These are phyloP conservation scores for Epistrophe eligans DNA, from an alignment of 2,888 invertebrate genomes.

Conservation along the genomic window DNA sequence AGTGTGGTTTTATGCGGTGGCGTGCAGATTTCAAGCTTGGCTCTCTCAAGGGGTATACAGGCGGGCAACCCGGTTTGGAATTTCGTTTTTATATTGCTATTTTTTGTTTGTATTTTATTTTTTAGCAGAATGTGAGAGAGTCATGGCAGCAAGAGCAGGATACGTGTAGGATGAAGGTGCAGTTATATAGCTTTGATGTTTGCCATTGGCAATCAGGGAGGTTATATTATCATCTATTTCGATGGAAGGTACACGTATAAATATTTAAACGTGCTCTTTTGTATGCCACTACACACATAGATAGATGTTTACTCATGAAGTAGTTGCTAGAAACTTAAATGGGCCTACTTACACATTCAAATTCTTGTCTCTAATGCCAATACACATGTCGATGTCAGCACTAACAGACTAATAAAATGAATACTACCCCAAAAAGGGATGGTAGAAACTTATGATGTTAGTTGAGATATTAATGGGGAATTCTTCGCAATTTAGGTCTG, in stretches of 20 bases:
- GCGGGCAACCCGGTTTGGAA: constrained; percentile 51
- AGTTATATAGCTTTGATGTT: constrained; percentile 64
- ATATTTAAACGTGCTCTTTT: too few species aligned
- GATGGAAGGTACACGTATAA: constrained; percentile 29
- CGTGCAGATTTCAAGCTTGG: constrained; percentile 57
- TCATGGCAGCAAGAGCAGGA: constrained; percentile 49
- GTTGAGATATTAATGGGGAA: too few species aligned
- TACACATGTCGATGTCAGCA: too few species aligned
- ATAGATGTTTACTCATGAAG: too few species aligned
- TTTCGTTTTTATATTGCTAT: constrained; percentile 43
- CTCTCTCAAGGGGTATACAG: constrained; percentile 25
- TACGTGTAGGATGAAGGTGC: constrained; percentile 54
- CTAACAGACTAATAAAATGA: too few species aligned
- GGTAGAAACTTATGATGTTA: too few species aligned
- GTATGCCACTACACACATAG: too few species aligned
- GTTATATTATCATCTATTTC: constrained; percentile 68
- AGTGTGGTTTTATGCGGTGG: constrained; percentile 36
- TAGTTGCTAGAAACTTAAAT: too few species aligned
- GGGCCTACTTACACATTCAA: too few species aligned
- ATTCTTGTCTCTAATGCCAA: too few species aligned
- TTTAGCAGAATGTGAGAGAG: constrained; percentile 46
- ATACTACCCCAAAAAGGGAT: too few species aligned
- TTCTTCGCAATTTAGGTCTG: too few species aligned
- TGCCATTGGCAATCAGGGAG: constrained; percentile 74
- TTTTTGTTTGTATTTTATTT: constrained; percentile 2